Evolutionary conservation across 2,797 vertebrate genomes (phyloP).

Genomic region (Balearica regulorum): DNA sequence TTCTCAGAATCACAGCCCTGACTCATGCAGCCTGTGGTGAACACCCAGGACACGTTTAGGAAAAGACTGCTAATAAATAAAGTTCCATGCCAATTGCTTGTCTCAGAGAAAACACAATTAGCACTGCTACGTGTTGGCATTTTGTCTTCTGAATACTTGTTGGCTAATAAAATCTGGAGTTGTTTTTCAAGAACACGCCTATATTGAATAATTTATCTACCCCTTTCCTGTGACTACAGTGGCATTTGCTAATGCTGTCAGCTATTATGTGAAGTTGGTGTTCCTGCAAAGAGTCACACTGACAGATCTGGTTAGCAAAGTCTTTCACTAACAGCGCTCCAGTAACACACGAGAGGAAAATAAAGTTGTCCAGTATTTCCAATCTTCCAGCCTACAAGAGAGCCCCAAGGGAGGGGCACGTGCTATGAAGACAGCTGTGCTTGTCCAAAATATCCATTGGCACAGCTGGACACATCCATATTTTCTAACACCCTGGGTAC

Average conservation of each 20-base stretch:
- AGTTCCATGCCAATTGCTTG: neutral
- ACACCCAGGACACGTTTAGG: neutral
- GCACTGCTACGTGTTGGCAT: neutral
- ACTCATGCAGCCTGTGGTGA: neutral
- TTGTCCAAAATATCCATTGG: neutral
- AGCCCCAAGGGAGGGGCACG: rapidly evolving
- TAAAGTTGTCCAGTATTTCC: neutral
- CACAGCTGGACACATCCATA: neutral
- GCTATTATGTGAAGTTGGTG: neutral
- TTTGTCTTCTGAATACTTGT: neutral
- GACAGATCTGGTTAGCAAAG: neutral
- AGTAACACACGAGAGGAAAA: neutral
- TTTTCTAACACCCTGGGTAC: neutral
- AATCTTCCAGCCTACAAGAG: neutral
- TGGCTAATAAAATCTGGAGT: neutral
- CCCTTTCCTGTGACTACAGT: neutral
- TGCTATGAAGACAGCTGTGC: neutral
- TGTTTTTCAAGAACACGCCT: neutral
- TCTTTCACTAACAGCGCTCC: neutral
- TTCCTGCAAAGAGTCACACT: neutral
- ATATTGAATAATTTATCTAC: neutral
- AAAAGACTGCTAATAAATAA: neutral
- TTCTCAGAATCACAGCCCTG: neutral
- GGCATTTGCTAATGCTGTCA: neutral
- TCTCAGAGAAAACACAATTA: conserved; percentile 8